Conservation (phyloP, 2,888 invertebrate species). For the Calameuta idolon region DNA sequence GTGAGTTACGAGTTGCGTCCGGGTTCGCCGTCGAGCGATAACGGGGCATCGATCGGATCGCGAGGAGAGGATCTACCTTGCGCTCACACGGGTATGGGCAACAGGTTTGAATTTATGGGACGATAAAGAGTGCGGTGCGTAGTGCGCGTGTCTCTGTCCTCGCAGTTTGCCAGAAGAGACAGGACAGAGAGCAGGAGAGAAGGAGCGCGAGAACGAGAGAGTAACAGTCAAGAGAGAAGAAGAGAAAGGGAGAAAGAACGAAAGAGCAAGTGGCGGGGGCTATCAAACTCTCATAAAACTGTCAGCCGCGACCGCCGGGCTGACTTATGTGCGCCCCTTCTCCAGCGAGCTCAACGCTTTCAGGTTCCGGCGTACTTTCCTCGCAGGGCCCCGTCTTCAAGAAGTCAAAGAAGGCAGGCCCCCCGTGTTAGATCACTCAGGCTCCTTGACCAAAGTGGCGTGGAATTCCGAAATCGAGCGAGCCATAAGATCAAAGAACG, state of each 20-base stretch:
- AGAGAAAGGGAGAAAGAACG: slow-evolving; percentile 13
- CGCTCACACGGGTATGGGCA: slow-evolving; percentile 55
- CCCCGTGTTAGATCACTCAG: not conserved
- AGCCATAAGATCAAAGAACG: not conserved
- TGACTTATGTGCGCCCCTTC: slow-evolving; percentile 59
- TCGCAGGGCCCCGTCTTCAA: not conserved
- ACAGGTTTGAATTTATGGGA: slow-evolving; percentile 68
- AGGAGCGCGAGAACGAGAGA: slow-evolving; percentile 25
- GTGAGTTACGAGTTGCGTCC: slow-evolving; percentile 57
- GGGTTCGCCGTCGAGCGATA: slow-evolving; percentile 53
- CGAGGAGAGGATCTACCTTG: slow-evolving; percentile 43
- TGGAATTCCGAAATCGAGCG: not conserved
- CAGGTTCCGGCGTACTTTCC: slow-evolving; percentile 16
- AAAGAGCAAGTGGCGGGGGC: slow-evolving; percentile 53
- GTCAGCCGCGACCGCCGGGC: slow-evolving; percentile 61
- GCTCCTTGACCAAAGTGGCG: not conserved
- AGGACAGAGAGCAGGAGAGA: slow-evolving; percentile 27
- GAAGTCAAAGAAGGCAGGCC: not conserved
- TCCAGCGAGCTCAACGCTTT: slow-evolving; percentile 24
- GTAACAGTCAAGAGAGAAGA: not conserved
- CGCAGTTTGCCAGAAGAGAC: slow-evolving; percentile 32
- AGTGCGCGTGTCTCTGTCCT: slow-evolving; percentile 57
- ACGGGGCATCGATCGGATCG: slow-evolving; percentile 52
- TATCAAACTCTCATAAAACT: slow-evolving; percentile 68
- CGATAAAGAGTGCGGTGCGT: slow-evolving; percentile 65